Evolutionary conservation across 2,888 invertebrate species (phyloP).

Genomic region (Tachina grossa): DNA sequence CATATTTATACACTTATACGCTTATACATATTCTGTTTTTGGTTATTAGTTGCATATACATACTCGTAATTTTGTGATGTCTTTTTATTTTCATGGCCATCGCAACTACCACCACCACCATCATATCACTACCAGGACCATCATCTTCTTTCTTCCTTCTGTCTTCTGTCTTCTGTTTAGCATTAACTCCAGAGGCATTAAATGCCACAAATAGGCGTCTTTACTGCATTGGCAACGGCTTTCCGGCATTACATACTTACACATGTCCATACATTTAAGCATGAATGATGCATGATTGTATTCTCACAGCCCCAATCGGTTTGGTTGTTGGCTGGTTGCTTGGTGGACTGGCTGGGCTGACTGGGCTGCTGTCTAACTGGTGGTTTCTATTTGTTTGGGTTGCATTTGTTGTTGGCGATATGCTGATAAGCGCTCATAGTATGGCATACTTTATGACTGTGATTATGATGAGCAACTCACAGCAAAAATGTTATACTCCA

Average conservation of each 20-base stretch:
- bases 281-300: slow-evolving; percentile 67
- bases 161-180: slow-evolving; percentile 41
- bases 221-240: slow-evolving; percentile 70
- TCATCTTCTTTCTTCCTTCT: background rate
- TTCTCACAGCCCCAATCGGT: slow-evolving; percentile 56
- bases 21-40: slow-evolving; percentile 11
- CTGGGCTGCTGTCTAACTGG: slow-evolving; percentile 20
- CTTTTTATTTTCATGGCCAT: slow-evolving; percentile 33
- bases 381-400: slow-evolving; percentile 44
- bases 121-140: slow-evolving; percentile 9
- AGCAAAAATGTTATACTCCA: slow-evolving; percentile 43
- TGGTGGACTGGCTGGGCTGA: slow-evolving; percentile 9
- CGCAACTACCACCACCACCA: slow-evolving; percentile 11
- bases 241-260: slow-evolving; percentile 69
- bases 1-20: slow-evolving; percentile 31
- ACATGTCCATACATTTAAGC: slow-evolving; percentile 69
- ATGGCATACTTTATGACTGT: slow-evolving; percentile 69
- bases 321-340: slow-evolving; percentile 21
- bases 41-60: slow-evolving; percentile 12
- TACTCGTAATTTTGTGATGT: background rate
- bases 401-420: slow-evolving; percentile 52
- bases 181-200: slow-evolving; percentile 69
- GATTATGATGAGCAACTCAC: slow-evolving; percentile 70
- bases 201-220: slow-evolving; percentile 72
- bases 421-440: slow-evolving; percentile 61